Evolutionary conservation across 2,113 vertebrate genomes (phyloP).

Genomic region (Sphyrna mokarran): DNA sequence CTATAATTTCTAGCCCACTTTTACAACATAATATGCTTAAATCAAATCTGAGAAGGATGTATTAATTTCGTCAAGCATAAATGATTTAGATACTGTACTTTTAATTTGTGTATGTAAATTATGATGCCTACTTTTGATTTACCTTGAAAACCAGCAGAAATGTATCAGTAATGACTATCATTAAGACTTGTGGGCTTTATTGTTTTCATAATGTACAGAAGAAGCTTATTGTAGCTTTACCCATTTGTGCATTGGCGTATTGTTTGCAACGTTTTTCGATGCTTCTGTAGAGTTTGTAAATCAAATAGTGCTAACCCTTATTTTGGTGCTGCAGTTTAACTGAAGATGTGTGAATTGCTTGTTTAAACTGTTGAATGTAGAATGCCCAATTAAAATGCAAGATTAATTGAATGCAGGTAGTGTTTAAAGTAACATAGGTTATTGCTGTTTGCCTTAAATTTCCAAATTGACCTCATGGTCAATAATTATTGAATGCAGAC

Average conservation of each 20-base stretch:
- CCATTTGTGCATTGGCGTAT: background rate
- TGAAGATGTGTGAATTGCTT: background rate
- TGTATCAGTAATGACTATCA: background rate
- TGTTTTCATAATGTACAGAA: background rate
- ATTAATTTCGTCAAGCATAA: background rate
- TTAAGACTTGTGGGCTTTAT: background rate
- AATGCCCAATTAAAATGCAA: background rate
- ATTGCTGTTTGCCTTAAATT: background rate
- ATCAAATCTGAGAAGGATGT: background rate
- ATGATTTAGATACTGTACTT: background rate
- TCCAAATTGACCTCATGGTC: background rate
- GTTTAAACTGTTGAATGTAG: background rate
- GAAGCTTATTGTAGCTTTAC: background rate
- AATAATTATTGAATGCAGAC: background rate
- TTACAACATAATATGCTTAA: background rate
- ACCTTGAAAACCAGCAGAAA: background rate
- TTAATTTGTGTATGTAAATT: constrained; percentile 7
- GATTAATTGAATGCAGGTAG: background rate
- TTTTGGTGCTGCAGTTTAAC: background rate
- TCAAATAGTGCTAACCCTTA: background rate
- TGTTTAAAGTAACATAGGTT: background rate
- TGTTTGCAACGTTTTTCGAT: background rate
- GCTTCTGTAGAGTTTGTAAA: background rate
- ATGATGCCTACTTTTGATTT: background rate
- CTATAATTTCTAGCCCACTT: background rate